Percentiles rank a stretch among this genome's conserved stretches.
These are phyloP conservation scores for Brachyalestes nurse DNA, from an alignment of 2,797 vertebrate species.

Conservation along the genomic window DNA sequence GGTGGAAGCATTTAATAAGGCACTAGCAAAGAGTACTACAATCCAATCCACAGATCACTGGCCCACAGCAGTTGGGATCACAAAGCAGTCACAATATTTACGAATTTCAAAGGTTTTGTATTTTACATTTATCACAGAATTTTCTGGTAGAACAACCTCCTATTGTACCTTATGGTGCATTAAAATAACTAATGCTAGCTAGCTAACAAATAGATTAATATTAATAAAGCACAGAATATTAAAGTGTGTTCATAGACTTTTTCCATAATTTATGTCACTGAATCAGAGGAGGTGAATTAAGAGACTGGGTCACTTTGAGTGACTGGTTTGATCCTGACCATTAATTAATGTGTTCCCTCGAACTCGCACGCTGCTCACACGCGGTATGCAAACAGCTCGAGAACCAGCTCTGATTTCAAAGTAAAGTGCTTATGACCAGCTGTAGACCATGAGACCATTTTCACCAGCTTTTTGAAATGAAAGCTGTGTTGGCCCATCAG, in stretches of 20 bases:
- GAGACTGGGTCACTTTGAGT: constrained; percentile 51
- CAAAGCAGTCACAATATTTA: neutral
- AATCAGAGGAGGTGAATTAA: constrained; percentile 24
- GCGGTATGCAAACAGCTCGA: constrained; percentile 74
- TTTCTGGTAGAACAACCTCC: too few species aligned
- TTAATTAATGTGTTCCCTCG: constrained; percentile 75
- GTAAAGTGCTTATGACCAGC: constrained; percentile 80
- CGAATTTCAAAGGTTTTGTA: neutral
- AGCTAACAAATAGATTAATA: too few species aligned
- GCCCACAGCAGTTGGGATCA: neutral
- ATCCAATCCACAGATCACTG: neutral
- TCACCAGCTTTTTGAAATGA: constrained; percentile 84
- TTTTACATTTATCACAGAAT: too few species aligned
- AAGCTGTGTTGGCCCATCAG: constrained; percentile 76
- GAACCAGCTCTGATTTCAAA: constrained; percentile 86
- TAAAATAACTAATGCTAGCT: too few species aligned
- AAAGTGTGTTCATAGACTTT: too few species aligned
- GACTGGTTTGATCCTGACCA: constrained; percentile 61
- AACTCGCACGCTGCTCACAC: constrained; percentile 71
- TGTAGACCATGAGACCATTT: constrained; percentile 75
- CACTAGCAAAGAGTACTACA: neutral
- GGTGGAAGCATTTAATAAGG: constrained; percentile 6
- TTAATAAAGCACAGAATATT: too few species aligned
- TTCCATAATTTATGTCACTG: neutral
- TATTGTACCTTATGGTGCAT: too few species aligned